A percentile compares a stretch with the other conserved stretches of the same genome.
Evolutionary conservation across 1,140 invertebrate species (phyloP).

Genomic region (Drosophila asahinai): DNA sequence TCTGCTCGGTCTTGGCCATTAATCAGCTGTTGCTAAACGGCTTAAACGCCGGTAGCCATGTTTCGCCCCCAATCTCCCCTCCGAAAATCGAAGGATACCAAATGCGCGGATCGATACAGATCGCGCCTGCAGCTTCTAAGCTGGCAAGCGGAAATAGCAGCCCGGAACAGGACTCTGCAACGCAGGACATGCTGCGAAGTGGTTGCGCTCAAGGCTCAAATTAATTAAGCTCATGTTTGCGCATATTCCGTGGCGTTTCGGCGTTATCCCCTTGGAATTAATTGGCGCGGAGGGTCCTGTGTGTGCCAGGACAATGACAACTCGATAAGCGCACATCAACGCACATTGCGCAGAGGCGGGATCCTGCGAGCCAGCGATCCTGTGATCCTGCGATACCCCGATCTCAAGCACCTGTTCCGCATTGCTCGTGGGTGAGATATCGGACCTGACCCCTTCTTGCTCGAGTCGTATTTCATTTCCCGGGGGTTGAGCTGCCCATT

Average conservation of each 20-base stretch:
- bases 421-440: constrained; percentile 65
- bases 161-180: constrained; percentile 36
- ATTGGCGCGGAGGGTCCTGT: constrained; percentile 59
- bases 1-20: constrained; percentile 40
- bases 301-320: constrained; percentile 70
- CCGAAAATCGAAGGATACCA: constrained; percentile 44
- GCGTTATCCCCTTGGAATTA: constrained; percentile 63
- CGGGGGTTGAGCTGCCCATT: constrained; percentile 34
- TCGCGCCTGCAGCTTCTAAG: constrained; percentile 63
- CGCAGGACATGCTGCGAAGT: constrained; percentile 10
- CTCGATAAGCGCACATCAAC: constrained; percentile 78
- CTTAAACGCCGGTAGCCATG: constrained; percentile 76
- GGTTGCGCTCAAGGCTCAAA: constrained; percentile 66
- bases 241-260: constrained; percentile 54
- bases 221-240: constrained; percentile 79
- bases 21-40: constrained; percentile 70
- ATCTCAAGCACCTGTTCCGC: constrained; percentile 72
- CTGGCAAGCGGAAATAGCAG: constrained; percentile 41
- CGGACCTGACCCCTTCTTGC: constrained; percentile 23
- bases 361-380: constrained; percentile 1
- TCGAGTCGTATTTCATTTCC: constrained; percentile 65
- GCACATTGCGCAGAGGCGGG: constrained; percentile 62
- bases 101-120: constrained; percentile 59
- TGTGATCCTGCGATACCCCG: constrained; percentile 33
- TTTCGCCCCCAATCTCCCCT: constrained; percentile 9